Conservation (phyloP, 2,888 invertebrate species). For the Campaea margaritaria region DNA sequence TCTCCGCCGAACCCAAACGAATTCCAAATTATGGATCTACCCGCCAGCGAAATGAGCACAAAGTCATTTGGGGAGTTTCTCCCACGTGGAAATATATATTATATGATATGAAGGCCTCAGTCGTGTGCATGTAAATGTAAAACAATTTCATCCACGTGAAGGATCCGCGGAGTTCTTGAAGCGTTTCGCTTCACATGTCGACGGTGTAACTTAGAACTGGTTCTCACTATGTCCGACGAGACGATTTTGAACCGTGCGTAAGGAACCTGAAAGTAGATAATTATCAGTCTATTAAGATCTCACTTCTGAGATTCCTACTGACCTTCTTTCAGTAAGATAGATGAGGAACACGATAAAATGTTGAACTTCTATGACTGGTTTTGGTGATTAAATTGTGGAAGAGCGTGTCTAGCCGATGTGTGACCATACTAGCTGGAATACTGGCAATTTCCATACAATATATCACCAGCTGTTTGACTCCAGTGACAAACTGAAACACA, state of each 20-base stretch:
- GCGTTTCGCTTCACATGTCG: conserved; percentile 62
- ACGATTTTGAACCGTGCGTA: background rate
- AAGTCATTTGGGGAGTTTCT: conserved; percentile 51
- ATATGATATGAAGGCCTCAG: conserved; percentile 50
- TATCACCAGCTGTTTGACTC: too few relatives aligned
- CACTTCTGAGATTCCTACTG: too few relatives aligned
- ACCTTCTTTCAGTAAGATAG: too few relatives aligned
- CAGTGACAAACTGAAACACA: too few relatives aligned
- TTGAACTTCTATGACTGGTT: too few relatives aligned
- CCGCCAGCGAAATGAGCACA: conserved; percentile 48
- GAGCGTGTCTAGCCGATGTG: too few relatives aligned
- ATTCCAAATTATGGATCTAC: conserved; percentile 53
- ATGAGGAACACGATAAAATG: too few relatives aligned
- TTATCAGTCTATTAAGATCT: too few relatives aligned
- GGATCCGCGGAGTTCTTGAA: conserved; percentile 42
- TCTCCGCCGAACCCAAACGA: conserved; percentile 52
- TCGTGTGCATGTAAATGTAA: conserved; percentile 66
- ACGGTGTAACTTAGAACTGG: conserved; percentile 35
- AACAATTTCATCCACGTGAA: conserved; percentile 60
- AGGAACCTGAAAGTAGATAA: background rate
- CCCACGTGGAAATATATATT: conserved; percentile 45
- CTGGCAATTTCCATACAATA: too few relatives aligned
- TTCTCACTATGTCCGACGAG: conserved; percentile 28
- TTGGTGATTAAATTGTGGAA: too few relatives aligned
- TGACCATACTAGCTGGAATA: too few relatives aligned